A percentile compares a stretch with the other conserved stretches of the same genome.
These are phyloP conservation scores for Zaprionus camerounensis DNA, from an alignment of 1,140 invertebrate genomes.

Conservation along the genomic window DNA sequence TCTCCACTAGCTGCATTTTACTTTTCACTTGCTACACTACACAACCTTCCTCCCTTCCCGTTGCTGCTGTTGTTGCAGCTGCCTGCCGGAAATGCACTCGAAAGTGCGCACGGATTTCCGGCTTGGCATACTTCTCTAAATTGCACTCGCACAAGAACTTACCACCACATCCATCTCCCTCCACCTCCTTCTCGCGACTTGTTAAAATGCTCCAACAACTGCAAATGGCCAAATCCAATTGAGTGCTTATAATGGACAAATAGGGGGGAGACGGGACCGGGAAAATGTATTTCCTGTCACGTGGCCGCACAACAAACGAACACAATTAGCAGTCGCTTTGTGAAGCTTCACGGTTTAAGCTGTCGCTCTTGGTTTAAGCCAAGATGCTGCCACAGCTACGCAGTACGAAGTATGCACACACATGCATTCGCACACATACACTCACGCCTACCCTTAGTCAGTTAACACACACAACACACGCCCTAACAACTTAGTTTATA, in stretches of 20 bases:
- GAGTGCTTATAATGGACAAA: slow-evolving; percentile 37
- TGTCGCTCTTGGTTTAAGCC: slow-evolving; percentile 16
- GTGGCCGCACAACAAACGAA: slow-evolving; percentile 44
- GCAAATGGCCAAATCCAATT: slow-evolving; percentile 43
- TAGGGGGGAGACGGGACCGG: not conserved
- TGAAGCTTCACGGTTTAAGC: slow-evolving; percentile 8
- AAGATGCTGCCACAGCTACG: slow-evolving; percentile 7
- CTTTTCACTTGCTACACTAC: not conserved
- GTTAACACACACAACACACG: not conserved
- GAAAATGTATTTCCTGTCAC: slow-evolving; percentile 58
- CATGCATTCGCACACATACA: not conserved
- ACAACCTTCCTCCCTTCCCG: not conserved
- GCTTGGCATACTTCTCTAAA: slow-evolving; percentile 29
- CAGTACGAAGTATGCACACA: not conserved
- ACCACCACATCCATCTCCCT: not conserved
- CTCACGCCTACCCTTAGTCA: not conserved
- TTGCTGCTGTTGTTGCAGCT: slow-evolving; percentile 14
- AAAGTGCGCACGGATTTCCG: slow-evolving; percentile 70
- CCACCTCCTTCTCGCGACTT: not conserved
- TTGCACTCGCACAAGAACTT: slow-evolving; percentile 19
- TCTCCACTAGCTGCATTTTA: not conserved
- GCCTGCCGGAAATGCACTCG: slow-evolving; percentile 68
- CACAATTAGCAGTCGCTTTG: slow-evolving; percentile 56
- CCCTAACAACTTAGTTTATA: slow-evolving; percentile 45
- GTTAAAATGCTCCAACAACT: slow-evolving; percentile 37